Evolutionary conservation across 2,888 invertebrate genomes (phyloP).

Genomic region (Punctoribates punctum): DNA sequence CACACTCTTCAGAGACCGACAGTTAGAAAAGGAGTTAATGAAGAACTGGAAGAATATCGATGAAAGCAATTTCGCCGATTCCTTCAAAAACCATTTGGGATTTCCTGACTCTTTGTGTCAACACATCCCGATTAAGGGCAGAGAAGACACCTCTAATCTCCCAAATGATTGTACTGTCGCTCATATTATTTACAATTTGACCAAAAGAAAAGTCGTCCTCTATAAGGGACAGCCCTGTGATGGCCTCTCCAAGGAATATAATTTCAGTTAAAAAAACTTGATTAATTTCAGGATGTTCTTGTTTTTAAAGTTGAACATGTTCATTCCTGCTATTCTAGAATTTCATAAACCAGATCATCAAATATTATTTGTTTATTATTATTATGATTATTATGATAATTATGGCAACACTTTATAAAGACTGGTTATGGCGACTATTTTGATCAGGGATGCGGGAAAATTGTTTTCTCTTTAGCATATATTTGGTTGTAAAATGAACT

Average conservation of each 20-base stretch:
- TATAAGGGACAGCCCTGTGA: constrained; percentile 13
- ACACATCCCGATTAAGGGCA: background rate
- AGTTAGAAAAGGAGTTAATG: background rate
- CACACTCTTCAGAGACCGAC: background rate
- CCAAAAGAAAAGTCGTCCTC: background rate
- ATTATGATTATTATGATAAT: too few species aligned
- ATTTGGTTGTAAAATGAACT: constrained; percentile 47
- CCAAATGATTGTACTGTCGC: constrained; percentile 12
- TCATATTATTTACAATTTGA: background rate
- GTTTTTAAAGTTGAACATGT: too few species aligned
- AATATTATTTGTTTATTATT: constrained; percentile 53
- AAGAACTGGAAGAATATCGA: background rate
- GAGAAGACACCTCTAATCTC: background rate
- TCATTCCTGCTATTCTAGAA: too few species aligned
- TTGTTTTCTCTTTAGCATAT: too few species aligned
- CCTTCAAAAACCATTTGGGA: constrained; percentile 19
- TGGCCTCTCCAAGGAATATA: background rate
- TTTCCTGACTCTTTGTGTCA: background rate
- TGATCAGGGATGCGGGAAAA: too few species aligned
- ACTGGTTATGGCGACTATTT: constrained; percentile 48
- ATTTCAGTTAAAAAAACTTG: background rate
- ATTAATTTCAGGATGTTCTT: too few species aligned
- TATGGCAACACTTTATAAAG: too few species aligned
- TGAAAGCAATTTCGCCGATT: background rate
- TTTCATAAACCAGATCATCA: background rate